phyloP scores from a whole-genome alignment of 53 echinoderm and acorn worm species.

The Glandiceps talaboti region DNA sequence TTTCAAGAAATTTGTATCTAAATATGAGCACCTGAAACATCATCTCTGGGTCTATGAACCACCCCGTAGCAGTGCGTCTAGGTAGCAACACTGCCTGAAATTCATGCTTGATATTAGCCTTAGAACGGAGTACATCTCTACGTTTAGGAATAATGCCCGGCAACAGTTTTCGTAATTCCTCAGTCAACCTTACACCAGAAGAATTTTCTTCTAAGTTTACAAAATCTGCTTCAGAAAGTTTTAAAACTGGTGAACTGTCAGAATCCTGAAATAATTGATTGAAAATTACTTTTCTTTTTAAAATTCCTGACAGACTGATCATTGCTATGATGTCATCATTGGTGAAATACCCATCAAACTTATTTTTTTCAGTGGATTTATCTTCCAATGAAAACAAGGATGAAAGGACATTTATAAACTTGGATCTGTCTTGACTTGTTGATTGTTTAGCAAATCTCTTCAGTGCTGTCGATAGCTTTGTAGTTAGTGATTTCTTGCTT shows the following conservation, averaged over 20 bases:
- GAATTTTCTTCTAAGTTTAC: constrained; percentile 28
- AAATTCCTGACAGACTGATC: background rate
- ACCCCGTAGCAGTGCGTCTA: constrained; percentile 34
- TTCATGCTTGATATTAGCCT: constrained; percentile 1
- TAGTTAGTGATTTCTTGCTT: background rate
- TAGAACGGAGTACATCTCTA: constrained; percentile 1
- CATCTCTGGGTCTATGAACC: constrained; percentile 31
- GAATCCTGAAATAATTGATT: background rate
- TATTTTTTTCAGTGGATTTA: background rate
- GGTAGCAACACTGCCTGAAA: constrained; percentile 30
- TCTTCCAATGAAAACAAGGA: background rate
- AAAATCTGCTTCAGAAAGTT: constrained; percentile 20
- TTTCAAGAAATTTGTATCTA: constrained; percentile 30
- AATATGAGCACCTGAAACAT: constrained; percentile 24
- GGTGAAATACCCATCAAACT: background rate
- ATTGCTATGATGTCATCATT: background rate
- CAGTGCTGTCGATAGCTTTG: background rate
- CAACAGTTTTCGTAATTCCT: constrained; percentile 32
- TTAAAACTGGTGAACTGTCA: background rate
- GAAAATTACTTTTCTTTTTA: too few relatives aligned
- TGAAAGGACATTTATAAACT: background rate
- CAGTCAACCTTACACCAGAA: constrained; percentile 27
- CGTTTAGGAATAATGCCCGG: background rate
- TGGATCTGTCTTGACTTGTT: background rate
- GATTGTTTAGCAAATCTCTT: background rate